These are phyloP conservation scores for Eutolmus rufibarbis DNA, from an alignment of 2,888 invertebrate species.

Conservation along the genomic window DNA sequence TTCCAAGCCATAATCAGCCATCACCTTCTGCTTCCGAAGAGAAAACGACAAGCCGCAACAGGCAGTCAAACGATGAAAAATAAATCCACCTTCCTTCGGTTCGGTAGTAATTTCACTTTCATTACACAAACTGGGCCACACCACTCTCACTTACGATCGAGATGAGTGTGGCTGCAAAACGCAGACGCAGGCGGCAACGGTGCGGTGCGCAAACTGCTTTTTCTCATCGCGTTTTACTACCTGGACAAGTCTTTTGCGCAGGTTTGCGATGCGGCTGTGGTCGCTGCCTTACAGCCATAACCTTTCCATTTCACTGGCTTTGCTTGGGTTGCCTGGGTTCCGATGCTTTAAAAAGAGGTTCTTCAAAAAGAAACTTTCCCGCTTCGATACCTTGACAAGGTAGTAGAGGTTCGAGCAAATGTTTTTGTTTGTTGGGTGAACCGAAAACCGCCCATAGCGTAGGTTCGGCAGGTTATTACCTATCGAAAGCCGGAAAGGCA, in stretches of 20 bases:
- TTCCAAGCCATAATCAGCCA: neutral
- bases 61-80: neutral
- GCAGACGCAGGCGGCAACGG: neutral
- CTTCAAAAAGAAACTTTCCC: neutral
- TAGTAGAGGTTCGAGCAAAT: neutral
- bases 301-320: neutral
- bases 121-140: slow-evolving; percentile 13
- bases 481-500: neutral
- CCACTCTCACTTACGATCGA: slow-evolving; percentile 4
- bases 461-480: neutral
- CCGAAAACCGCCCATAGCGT: neutral
- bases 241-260: neutral
- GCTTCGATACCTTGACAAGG: neutral
- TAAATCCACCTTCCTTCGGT: neutral
- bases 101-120: slow-evolving; percentile 26
- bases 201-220: neutral
- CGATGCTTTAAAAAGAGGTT: neutral
- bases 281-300: neutral
- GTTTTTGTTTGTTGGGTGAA: neutral
- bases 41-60: neutral
- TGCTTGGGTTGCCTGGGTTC: neutral
- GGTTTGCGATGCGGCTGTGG: neutral
- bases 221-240: neutral
- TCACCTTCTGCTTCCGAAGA: neutral
- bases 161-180: neutral